Percentiles rank a stretch among this genome's conserved stretches.
These are phyloP conservation scores for Balearica regulorum DNA, from an alignment of 2,797 vertebrate genomes.

Conservation along the genomic window DNA sequence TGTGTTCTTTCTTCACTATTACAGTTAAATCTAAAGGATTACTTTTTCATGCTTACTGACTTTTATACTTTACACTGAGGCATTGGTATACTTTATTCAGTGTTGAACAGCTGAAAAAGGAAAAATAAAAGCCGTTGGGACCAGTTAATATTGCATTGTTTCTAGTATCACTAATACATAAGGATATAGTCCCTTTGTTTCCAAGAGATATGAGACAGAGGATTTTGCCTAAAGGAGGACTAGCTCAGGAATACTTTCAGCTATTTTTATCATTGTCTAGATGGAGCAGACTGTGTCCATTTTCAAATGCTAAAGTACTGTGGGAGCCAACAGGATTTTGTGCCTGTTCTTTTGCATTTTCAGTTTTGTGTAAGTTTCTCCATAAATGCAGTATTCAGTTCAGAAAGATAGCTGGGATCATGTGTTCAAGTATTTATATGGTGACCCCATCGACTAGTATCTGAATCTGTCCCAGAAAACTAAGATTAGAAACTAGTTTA, in stretches of 20 bases:
- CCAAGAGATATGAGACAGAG: neutral
- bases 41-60: neutral
- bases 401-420: neutral
- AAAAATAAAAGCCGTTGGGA: conserved; percentile 3
- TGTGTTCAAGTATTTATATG: neutral
- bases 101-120: neutral
- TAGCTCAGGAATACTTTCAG: neutral
- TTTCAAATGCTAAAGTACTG: neutral
- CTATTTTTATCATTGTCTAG: neutral
- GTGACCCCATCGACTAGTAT: neutral
- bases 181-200: neutral
- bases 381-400: neutral
- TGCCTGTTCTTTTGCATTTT: neutral
- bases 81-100: neutral
- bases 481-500: neutral
- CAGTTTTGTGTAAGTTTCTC: neutral
- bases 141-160: neutral
- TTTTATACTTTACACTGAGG: neutral
- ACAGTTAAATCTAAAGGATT: neutral
- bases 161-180: neutral
- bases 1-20: neutral
- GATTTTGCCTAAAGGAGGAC: neutral
- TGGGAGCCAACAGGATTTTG: neutral
- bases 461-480: neutral
- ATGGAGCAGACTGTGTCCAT: neutral